Evolutionary conservation across 2,888 invertebrate genomes (phyloP).

Genomic region (Lamellibrachia columna): DNA sequence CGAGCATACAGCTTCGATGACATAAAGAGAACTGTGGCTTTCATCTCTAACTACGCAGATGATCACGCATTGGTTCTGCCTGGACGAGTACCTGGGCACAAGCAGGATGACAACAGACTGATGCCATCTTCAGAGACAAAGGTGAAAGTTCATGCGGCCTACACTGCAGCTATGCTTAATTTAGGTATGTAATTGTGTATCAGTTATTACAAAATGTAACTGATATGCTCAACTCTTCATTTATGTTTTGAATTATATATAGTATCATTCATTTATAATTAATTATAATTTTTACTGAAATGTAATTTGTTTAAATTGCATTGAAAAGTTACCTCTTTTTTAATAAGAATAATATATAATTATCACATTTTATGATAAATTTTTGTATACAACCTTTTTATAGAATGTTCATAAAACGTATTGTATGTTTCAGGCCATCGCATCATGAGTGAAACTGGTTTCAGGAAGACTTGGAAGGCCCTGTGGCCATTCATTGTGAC

Average conservation of each 20-base stretch:
- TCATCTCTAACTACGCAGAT: neutral
- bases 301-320: too few species aligned
- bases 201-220: neutral
- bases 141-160: neutral
- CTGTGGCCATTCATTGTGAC: neutral
- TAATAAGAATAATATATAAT: too few species aligned
- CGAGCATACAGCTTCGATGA: neutral
- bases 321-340: neutral
- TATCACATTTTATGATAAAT: too few species aligned
- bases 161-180: neutral
- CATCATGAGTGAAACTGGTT: conserved; percentile 13
- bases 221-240: too few species aligned
- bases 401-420: too few species aligned
- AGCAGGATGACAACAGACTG: too few species aligned
- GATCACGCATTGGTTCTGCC: neutral
- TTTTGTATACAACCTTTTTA: too few species aligned
- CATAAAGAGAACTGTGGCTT: neutral
- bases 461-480: conserved; percentile 22
- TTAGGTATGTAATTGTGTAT: neutral
- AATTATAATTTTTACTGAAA: too few species aligned
- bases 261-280: too few species aligned
- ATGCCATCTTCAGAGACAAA: neutral
- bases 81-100: too few species aligned
- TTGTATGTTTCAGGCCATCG: neutral
- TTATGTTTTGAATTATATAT: too few species aligned